Base-by-base conservation (phyloP, 2,888 invertebrate genomes). In the Plagiodera versicolora region DNA sequence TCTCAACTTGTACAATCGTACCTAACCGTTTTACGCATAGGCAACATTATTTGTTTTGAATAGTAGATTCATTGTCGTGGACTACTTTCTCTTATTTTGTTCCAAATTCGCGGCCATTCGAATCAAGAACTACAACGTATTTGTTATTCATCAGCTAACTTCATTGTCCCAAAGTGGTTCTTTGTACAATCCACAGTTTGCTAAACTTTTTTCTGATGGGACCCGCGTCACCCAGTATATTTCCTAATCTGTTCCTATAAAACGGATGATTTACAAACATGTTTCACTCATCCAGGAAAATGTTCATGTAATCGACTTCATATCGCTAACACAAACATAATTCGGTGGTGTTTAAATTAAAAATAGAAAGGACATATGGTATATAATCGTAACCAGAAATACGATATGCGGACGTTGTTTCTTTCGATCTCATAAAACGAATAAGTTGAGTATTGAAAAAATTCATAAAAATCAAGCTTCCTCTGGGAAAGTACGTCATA, bases 281-380 rank as follows among this genome's bases (percentile, higher is more conserved):
- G 8, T 39, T 39, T 39, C 14, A 39, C 39, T 39, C 39, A 39
- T 14, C 14, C 39, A 14, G 14, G n/a, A 4, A 14, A 39, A 8
- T 39, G 1, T 14, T 39, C 32, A 44, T 58, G 46, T 53, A 48
- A 58, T 58, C 47, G 53, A 51, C 30, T 50, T 53, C 53, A 58
- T 58, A 58, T 53, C 45, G 35, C 52, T 47, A 51, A 48, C 55
- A 30, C 50, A 35, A 58, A 53, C 58, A 52, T 47, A 58, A 58
- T 58, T 35, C 35, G 47, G 53, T 58, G 32, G 47, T 58, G 52
- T 54, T 54, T 46, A 35, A 32, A 32, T 52, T 58, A 58, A 58
- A 58, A 58, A 58, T 58, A 58, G 58, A 47, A 35, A 47, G 11
- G 47, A 47, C 58, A 58, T 32, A 16, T 52, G 58, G 24, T 17